Percentiles rank a stretch among this genome's conserved stretches.
Conservation (phyloP, 2,113 vertebrate genomes). For the Spea multiplicata region DNA sequence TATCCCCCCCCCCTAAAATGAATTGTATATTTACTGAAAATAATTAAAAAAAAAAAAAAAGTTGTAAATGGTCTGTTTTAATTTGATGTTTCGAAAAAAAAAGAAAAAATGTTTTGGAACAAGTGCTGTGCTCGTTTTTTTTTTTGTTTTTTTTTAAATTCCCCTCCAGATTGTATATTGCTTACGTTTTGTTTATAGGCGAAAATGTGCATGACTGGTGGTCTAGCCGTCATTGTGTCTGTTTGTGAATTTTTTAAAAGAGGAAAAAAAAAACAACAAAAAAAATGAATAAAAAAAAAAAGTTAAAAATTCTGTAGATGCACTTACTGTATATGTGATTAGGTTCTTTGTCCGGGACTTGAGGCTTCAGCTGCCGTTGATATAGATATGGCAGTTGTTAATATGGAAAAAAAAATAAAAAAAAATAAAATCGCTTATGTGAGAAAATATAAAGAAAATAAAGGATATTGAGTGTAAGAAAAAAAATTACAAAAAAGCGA, state of each 20-base stretch:
- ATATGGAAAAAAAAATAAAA: constrained; percentile 60
- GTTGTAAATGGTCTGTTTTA: constrained; percentile 81
- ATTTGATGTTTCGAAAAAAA: constrained; percentile 73
- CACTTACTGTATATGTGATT: constrained; percentile 91
- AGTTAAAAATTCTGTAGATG: constrained; percentile 84
- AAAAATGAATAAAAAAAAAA: constrained; percentile 61
- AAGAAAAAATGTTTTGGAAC: constrained; percentile 62
- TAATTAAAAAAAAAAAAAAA: constrained; percentile 14
- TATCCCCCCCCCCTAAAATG: constrained; percentile 18
- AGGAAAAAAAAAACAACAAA: constrained; percentile 69
- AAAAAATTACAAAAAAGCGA: constrained; percentile 64
- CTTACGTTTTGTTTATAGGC: constrained; percentile 94
- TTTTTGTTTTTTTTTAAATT: constrained; percentile 67
- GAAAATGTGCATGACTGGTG: constrained; percentile 94
- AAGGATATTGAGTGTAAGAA: constrained; percentile 62
- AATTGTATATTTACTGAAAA: constrained; percentile 34
- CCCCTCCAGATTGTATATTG: constrained; percentile 90
- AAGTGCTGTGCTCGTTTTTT: constrained; percentile 85
- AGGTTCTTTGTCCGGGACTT: constrained; percentile 78
- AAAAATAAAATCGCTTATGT: constrained; percentile 66
- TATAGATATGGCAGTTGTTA: constrained; percentile 67
- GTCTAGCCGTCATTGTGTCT: constrained; percentile 91
- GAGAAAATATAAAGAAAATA: constrained; percentile 59
- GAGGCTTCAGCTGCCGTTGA: constrained; percentile 75
- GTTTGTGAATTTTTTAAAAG: constrained; percentile 85